Evolutionary conservation across 2,888 invertebrate genomes (phyloP).

Genomic region (Apoda limacodes): DNA sequence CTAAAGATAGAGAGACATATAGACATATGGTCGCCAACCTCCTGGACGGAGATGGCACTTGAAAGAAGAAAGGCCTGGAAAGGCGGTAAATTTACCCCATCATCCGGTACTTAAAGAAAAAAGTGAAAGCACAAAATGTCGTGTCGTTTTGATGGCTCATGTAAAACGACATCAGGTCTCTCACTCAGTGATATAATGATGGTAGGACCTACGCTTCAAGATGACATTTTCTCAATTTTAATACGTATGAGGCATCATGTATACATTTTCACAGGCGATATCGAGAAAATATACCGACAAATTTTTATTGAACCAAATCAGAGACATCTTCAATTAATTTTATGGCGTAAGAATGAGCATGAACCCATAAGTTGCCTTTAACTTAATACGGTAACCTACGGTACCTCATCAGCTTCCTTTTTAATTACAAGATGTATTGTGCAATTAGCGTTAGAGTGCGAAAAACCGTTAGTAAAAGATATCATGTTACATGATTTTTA

Average conservation of each 20-base stretch:
- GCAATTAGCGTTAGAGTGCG: slow-evolving; percentile 5
- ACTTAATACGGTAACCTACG: slow-evolving; percentile 24
- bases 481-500: slow-evolving; percentile 6
- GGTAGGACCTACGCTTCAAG: slow-evolving; percentile 27
- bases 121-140: slow-evolving; percentile 23
- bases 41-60: too few relatives aligned
- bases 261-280: slow-evolving; percentile 28
- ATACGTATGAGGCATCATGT: slow-evolving; percentile 24
- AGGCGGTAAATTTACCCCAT: slow-evolving; percentile 23
- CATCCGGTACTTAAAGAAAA: slow-evolving; percentile 22
- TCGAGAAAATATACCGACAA: slow-evolving; percentile 33
- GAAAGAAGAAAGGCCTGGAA: slow-evolving; percentile 5
- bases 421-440: slow-evolving; percentile 8
- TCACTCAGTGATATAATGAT: slow-evolving; percentile 27
- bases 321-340: slow-evolving; percentile 26
- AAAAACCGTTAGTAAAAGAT: slow-evolving; percentile 2
- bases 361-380: slow-evolving; percentile 16
- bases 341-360: slow-evolving; percentile 25
- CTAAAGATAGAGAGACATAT: too few relatives aligned
- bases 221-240: slow-evolving; percentile 25
- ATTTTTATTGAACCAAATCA: slow-evolving; percentile 23
- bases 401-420: slow-evolving; percentile 20
- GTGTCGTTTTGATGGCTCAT: slow-evolving; percentile 29
- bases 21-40: too few relatives aligned
- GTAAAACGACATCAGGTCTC: slow-evolving; percentile 15